Base-by-base conservation (phyloP, 2,113 vertebrate species). In the Hippotragus niger region DNA sequence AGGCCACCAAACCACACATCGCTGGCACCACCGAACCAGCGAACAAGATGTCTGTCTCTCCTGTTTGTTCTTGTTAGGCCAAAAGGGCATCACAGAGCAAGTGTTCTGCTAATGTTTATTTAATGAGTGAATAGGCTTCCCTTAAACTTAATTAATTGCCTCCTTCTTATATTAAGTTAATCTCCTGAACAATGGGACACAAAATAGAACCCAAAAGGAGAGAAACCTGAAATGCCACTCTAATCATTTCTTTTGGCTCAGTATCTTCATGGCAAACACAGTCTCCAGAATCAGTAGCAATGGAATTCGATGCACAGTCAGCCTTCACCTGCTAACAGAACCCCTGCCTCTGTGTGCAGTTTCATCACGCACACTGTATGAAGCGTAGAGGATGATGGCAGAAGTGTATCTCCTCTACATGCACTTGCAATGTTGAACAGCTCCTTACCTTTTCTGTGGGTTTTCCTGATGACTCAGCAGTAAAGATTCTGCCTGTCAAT, bases 41-140 rank as follows among this genome's bases (percentile, higher is more conserved):
- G 57, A 43, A 50, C 29, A 45, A n/a, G 29, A 4, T 45, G 43
- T 81, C 27, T 50, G n/a, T 23, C 60, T 90, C 58, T 71, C 57
- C 33, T 13, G 0, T 82, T 93, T 25, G 8, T 40, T 93, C 60
- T 62, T 33, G 5, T 90, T 33, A 50, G 45, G 8, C 11, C 7
- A 21, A 25, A 85, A 58, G 33, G 2, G 19, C 1, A 6, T 17
- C 83, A 40, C 36, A 55, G 4, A 62, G 31, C 33, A 84, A 25
- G 23, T 27, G 10, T 43, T 86, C 71, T 55, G 67, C 40, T 91
- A 78, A 62, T 95, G 62, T 88, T 92, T 95, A 86, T 52, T 89
- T 64, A 91, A 40, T 82, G 33, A 86, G 27, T 25, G 27, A 58
- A 83, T 82, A 55, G 60, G 15, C 27, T 29, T 62, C 64, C 67